Evolutionary conservation across 2,888 invertebrate species (phyloP).

Genomic region (Cantharis nigra): DNA sequence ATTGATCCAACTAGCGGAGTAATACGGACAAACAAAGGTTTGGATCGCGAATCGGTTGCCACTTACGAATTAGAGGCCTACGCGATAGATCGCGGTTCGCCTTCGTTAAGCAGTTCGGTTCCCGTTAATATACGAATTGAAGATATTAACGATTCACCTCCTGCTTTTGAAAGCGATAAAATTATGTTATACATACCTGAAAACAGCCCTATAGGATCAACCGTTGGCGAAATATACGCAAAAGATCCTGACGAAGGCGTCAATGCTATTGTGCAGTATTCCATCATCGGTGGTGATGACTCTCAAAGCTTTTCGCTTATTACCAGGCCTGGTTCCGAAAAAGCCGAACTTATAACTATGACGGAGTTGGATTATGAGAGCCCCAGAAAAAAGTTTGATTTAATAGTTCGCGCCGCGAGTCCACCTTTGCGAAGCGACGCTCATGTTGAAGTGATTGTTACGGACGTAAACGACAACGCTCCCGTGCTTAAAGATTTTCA

Average conservation of each 20-base stretch:
- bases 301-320: conserved; percentile 83
- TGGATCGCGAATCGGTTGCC: conserved; percentile 90
- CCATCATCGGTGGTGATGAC: conserved; percentile 92
- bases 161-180: conserved; percentile 85
- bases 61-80: conserved; percentile 83
- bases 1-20: conserved; percentile 93
- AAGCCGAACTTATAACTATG: conserved; percentile 86
- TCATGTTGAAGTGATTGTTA: conserved; percentile 84
- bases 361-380: conserved; percentile 96
- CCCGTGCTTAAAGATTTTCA: conserved; percentile 88
- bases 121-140: conserved; percentile 82
- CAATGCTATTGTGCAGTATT: conserved; percentile 91
- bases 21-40: conserved; percentile 82
- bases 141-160: conserved; percentile 90
- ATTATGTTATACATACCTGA: conserved; percentile 89
- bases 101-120: conserved; percentile 58
- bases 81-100: conserved; percentile 86
- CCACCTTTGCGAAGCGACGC: conserved; percentile 88
- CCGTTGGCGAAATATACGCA: conserved; percentile 88
- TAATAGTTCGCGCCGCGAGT: conserved; percentile 88
- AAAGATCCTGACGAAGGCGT: conserved; percentile 91
- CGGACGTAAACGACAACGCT: conserved; percentile 94
- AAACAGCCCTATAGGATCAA: conserved; percentile 95
- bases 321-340: conserved; percentile 79
- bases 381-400: conserved; percentile 85